A percentile compares a stretch with the other conserved stretches of the same genome.
Evolutionary conservation across 2,113 vertebrate species (phyloP).

Genomic region (Upupa epops): DNA sequence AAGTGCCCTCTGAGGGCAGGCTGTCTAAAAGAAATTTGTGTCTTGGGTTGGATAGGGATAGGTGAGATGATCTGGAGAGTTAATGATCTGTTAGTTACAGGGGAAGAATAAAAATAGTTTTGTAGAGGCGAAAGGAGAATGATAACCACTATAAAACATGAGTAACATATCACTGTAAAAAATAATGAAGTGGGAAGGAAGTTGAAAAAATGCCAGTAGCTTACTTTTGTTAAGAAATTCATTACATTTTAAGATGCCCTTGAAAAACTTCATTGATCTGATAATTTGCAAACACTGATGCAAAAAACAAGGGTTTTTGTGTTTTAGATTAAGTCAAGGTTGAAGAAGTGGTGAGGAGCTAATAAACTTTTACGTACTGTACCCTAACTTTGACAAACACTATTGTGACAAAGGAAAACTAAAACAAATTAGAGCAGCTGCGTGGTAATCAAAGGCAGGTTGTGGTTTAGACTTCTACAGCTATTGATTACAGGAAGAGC

Average conservation of each 20-base stretch:
- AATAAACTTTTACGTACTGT: neutral
- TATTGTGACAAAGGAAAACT: neutral
- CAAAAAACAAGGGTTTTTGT: neutral
- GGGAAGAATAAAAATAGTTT: neutral
- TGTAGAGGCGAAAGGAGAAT: neutral
- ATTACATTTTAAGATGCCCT: neutral
- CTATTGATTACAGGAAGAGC: neutral
- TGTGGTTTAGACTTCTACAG: neutral
- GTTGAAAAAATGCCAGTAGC: neutral
- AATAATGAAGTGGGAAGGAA: neutral
- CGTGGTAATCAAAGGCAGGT: neutral
- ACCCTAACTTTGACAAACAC: neutral
- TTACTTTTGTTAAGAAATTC: neutral
- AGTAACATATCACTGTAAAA: slow-evolving; percentile 3
- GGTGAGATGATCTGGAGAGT: neutral
- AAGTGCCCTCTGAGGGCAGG: neutral
- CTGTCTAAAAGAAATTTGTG: neutral
- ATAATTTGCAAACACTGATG: neutral
- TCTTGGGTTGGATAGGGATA: neutral
- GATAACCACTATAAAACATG: neutral
- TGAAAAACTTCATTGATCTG: neutral
- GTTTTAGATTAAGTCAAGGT: neutral
- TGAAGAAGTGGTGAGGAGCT: neutral
- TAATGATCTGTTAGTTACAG: neutral
- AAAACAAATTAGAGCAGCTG: neutral